phyloP scores from a whole-genome alignment of 2,888 invertebrate genomes.

The Chrysina gloriosa region DNA sequence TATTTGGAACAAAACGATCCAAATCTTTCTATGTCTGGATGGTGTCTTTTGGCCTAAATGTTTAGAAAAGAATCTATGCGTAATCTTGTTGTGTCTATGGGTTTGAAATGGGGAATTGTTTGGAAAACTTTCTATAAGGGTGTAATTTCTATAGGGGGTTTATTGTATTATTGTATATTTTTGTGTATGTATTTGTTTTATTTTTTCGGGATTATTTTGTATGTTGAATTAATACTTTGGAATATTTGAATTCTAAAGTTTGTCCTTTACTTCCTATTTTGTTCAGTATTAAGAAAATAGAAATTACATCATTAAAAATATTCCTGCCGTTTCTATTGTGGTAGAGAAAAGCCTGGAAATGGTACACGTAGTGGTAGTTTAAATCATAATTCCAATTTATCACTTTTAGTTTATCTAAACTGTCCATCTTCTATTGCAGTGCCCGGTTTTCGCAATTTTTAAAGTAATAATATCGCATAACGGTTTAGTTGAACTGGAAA shows the following conservation, averaged over 20 bases:
- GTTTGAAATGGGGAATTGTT: neutral
- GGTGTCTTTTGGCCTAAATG: constrained; percentile 5
- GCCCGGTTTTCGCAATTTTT: no score
- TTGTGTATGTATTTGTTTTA: neutral
- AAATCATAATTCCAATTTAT: no score
- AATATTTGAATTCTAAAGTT: neutral
- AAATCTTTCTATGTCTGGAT: neutral
- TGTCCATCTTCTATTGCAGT: no score
- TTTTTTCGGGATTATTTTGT: neutral
- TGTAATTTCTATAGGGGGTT: constrained; percentile 28
- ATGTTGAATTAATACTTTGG: neutral
- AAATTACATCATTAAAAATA: constrained; percentile 30
- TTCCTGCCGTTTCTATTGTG: constrained; percentile 14
- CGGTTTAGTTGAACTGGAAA: no score
- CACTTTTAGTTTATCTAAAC: no score
- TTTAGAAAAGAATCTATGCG: neutral
- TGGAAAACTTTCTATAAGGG: neutral
- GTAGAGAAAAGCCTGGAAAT: neutral
- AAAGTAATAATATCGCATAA: no score
- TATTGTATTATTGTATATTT: neutral
- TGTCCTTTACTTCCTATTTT: neutral
- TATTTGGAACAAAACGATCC: neutral
- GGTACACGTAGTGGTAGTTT: neutral
- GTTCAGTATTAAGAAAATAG: constrained; percentile 20
- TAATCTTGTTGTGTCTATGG: neutral